Evolutionary conservation across 2,888 invertebrate genomes (phyloP).

Genomic region (Agrenia bidenticulata): DNA sequence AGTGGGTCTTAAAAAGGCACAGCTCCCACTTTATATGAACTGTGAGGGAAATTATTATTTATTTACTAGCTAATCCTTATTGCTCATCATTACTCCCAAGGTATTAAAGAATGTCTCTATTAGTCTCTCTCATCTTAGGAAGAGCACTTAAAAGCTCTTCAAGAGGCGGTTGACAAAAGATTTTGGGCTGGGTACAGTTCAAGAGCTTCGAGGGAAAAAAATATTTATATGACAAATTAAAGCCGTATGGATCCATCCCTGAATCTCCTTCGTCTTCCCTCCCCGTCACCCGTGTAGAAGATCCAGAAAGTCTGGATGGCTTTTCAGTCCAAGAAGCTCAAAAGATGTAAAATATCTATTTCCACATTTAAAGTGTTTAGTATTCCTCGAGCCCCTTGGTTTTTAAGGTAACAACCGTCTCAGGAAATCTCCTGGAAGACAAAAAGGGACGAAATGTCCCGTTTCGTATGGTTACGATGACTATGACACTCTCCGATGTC

Average conservation of each 20-base stretch:
- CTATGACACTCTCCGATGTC: neutral
- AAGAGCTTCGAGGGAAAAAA: neutral
- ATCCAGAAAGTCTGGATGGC: too few species aligned
- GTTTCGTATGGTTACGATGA: neutral
- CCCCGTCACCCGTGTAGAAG: too few species aligned
- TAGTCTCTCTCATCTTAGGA: neutral
- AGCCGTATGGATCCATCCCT: neutral
- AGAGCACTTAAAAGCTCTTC: neutral
- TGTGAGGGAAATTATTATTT: neutral
- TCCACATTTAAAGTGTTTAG: too few species aligned
- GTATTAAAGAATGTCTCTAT: slow-evolving; percentile 1
- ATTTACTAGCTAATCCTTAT: neutral
- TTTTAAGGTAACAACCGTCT: neutral
- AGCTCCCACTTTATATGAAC: neutral
- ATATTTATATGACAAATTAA: neutral
- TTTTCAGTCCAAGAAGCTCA: too few species aligned
- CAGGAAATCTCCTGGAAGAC: slow-evolving; percentile 6
- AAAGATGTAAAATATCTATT: too few species aligned
- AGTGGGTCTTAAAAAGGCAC: neutral
- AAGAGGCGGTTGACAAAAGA: slow-evolving; percentile 8
- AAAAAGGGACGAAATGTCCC: neutral
- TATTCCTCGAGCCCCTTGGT: too few species aligned
- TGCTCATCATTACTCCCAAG: neutral
- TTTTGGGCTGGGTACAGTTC: neutral
- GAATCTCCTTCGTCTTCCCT: neutral